phyloP scores from a whole-genome alignment of 1,140 invertebrate species.

The Gyrodactylus salaris region DNA sequence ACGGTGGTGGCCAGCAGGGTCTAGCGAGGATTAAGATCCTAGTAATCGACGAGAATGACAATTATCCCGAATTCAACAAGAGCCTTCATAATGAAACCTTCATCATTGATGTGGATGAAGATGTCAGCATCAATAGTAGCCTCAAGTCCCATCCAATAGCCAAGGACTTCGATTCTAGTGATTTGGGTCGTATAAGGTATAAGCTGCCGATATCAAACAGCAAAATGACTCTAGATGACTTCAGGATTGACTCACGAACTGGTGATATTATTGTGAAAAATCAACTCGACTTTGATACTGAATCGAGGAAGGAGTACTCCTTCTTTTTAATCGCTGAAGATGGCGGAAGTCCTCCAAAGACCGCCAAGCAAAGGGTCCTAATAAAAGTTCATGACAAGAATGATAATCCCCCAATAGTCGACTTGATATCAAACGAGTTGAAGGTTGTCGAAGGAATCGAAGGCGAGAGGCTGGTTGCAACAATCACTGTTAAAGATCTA shows the following conservation, averaged over 20 bases:
- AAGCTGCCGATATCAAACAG: background rate
- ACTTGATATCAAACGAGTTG: background rate
- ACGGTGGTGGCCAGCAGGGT: background rate
- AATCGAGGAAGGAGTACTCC: background rate
- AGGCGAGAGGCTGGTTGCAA: background rate
- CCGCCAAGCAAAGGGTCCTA: background rate
- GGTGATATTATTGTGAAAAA: background rate
- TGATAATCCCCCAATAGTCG: background rate
- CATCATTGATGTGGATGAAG: background rate
- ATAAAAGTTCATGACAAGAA: background rate
- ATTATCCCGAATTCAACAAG: background rate
- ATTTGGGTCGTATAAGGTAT: background rate
- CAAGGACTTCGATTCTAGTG: background rate
- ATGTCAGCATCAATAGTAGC: background rate
- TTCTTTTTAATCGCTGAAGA: background rate
- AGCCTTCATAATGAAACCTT: background rate
- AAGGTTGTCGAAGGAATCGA: background rate
- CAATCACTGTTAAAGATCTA: background rate
- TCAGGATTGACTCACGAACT: background rate
- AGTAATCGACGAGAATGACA: background rate
- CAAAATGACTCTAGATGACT: background rate
- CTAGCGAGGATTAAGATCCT: background rate
- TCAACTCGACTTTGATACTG: background rate
- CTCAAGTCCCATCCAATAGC: background rate
- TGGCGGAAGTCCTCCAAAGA: background rate